A percentile compares a stretch with the other conserved stretches of the same genome.
Conservation (phyloP, 2,797 vertebrate species). For the Tokudaia muenninki region DNA sequence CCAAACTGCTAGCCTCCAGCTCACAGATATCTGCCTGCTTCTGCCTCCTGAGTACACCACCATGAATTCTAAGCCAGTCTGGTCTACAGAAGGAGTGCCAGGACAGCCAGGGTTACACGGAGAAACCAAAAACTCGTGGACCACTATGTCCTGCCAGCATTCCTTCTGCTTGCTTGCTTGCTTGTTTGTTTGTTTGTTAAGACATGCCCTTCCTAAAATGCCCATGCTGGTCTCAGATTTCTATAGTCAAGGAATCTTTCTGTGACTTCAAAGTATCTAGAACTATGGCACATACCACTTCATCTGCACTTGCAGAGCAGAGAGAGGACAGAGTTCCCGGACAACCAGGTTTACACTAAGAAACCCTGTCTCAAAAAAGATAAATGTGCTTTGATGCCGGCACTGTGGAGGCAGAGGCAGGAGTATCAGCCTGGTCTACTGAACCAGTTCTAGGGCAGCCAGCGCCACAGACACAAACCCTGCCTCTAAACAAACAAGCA, state of each 20-base stretch:
- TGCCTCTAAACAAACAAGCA: background rate
- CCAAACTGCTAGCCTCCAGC: background rate
- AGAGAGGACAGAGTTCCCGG: background rate
- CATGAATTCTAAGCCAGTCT: background rate
- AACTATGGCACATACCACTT: background rate
- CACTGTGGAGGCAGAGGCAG: background rate
- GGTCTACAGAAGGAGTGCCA: background rate
- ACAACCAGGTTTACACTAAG: background rate
- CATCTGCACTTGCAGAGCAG: background rate
- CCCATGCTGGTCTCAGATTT: background rate
- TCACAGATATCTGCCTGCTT: background rate
- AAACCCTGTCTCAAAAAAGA: background rate
- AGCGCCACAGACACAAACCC: background rate
- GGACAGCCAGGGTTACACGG: background rate
- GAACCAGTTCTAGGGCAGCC: background rate
- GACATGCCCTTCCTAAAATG: background rate
- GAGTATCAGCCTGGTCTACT: background rate
- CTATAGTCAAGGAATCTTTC: background rate
- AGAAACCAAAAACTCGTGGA: background rate
- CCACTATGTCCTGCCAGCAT: background rate
- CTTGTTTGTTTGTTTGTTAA: background rate
- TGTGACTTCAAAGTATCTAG: background rate
- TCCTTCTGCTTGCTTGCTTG: no score
- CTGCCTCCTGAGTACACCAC: background rate
- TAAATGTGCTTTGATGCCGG: background rate